Conservation (phyloP, 2,797 vertebrate genomes). For the Lateolabrax maculatus region DNA sequence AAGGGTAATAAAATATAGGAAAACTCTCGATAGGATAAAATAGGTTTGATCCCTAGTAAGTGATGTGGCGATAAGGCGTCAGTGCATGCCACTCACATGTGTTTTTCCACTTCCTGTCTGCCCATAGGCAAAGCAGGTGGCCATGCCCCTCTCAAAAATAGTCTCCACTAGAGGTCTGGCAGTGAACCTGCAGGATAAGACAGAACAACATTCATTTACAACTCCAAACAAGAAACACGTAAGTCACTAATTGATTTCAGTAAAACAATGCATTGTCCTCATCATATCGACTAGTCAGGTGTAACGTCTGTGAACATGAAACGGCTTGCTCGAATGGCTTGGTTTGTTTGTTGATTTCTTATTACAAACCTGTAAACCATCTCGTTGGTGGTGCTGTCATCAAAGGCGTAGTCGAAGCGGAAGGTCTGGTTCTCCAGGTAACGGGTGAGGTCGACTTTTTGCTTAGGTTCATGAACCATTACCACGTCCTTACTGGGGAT, state of each 20-base stretch:
- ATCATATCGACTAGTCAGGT: not conserved
- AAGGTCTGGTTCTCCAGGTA: conserved; percentile 99
- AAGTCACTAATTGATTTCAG: not conserved
- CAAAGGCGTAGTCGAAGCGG: conserved; percentile 98
- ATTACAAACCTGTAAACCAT: conserved; percentile 95
- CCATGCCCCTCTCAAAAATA: conserved; percentile 98
- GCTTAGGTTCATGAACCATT: conserved; percentile 99
- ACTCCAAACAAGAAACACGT: not conserved
- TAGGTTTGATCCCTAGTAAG: not conserved
- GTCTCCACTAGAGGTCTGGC: conserved; percentile 97
- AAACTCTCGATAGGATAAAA: not conserved
- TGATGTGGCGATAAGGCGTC: not conserved
- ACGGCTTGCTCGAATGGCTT: not conserved
- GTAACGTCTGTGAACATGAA: not conserved
- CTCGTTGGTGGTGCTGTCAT: conserved; percentile 96
- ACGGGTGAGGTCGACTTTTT: conserved; percentile 98
- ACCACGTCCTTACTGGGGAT: conserved; percentile 99
- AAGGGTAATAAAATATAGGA: not conserved
- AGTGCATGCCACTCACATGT: conserved; percentile 87
- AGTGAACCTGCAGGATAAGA: conserved; percentile 89
- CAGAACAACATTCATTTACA: conserved; percentile 4
- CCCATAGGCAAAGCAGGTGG: conserved; percentile 98
- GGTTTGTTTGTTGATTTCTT: not conserved
- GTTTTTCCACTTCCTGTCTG: conserved; percentile 99
- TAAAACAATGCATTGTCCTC: not conserved